Percentiles rank a stretch among this genome's conserved stretches.
phyloP scores from a whole-genome alignment of 2,113 vertebrate genomes.

The Balaeniceps rex region DNA sequence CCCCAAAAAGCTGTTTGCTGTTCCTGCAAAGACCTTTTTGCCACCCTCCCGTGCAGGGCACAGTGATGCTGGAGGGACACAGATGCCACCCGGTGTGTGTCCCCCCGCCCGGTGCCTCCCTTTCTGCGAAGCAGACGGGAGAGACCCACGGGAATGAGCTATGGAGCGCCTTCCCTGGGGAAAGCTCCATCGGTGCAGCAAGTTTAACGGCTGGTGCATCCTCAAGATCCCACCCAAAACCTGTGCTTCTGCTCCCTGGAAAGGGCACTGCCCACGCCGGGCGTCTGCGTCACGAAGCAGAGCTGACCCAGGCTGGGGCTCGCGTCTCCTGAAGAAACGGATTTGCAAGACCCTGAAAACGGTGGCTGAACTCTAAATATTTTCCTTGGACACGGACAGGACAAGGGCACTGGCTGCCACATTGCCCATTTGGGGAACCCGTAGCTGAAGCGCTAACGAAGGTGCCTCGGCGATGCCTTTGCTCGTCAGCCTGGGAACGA shows the following conservation, averaged over 20 bases:
- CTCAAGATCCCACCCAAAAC: not conserved
- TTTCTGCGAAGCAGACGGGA: not conserved
- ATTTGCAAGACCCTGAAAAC: not conserved
- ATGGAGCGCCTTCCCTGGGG: not conserved
- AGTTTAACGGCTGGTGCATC: not conserved
- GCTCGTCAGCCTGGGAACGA: not conserved
- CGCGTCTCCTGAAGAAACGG: not conserved
- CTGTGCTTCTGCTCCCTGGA: not conserved
- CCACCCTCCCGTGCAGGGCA: not conserved
- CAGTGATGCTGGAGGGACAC: rapidly evolving
- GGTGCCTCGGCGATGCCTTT: not conserved
- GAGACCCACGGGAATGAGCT: rapidly evolving
- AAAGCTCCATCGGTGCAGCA: not conserved
- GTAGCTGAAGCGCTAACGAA: not conserved
- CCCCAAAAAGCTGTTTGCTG: not conserved
- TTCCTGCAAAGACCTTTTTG: not conserved
- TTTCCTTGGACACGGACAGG: not conserved
- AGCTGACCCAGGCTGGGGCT: not conserved
- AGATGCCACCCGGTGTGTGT: rapidly evolving
- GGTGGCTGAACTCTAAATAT: not conserved
- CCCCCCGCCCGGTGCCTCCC: rapidly evolving
- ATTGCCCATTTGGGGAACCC: rapidly evolving
- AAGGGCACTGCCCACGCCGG: not conserved
- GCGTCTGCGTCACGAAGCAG: not conserved
- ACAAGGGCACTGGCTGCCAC: not conserved